Conservation (phyloP, 2,113 vertebrate species). For the Acrocephalus kingi region DNA sequence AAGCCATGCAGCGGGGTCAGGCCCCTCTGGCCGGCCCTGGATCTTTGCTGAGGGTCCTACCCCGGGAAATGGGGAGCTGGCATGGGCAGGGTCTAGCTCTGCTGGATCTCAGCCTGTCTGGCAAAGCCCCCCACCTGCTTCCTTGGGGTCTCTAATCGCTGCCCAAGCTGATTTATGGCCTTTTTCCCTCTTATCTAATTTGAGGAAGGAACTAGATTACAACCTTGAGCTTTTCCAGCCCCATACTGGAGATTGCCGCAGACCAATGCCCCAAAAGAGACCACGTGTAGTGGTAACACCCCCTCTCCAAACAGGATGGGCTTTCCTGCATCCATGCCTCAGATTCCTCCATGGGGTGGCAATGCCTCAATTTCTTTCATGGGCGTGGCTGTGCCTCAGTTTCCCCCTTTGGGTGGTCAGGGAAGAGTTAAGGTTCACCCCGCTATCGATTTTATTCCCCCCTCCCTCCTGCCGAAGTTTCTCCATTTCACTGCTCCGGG, state of each 20-base stretch:
- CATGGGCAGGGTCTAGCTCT: background rate
- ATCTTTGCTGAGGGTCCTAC: background rate
- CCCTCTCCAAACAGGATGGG: background rate
- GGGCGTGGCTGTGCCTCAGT: background rate
- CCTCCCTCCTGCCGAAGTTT: background rate
- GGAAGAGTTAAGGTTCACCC: slow-evolving; percentile 2
- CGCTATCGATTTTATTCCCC: background rate
- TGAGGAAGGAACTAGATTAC: slow-evolving; percentile 52
- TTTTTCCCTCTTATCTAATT: slow-evolving; percentile 30
- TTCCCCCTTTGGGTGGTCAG: background rate
- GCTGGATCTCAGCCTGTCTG: background rate
- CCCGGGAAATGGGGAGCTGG: rapidly evolving
- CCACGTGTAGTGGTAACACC: rapidly evolving
- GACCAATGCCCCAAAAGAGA: background rate
- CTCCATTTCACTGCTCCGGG: slow-evolving; percentile 27
- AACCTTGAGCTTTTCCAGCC: slow-evolving; percentile 46
- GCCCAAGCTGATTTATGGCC: slow-evolving; percentile 11
- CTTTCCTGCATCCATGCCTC: background rate
- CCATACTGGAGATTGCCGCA: background rate
- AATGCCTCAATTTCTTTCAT: background rate
- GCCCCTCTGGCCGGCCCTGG: background rate
- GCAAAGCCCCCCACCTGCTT: background rate
- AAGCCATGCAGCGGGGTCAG: rapidly evolving
- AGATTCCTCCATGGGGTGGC: background rate
- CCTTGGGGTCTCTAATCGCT: background rate